Evolutionary conservation across 2,797 vertebrate genomes (phyloP), one percentile per base, ranked within the genome.

Genomic region (Pyrocephalus nanus): DNA sequence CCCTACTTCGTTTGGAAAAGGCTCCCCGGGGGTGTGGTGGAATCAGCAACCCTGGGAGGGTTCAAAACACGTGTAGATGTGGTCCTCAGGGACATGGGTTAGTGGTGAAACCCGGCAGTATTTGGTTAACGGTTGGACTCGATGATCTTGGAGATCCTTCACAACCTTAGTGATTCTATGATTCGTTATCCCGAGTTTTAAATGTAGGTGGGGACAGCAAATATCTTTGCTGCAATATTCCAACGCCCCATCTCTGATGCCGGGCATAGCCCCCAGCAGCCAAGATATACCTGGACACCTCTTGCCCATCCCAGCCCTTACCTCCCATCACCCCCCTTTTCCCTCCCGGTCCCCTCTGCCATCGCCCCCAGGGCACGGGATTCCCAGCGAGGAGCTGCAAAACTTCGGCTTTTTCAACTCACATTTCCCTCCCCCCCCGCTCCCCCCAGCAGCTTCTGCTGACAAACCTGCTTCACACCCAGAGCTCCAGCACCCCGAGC

Each of bases 291-390:
- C 60, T 15, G 53, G 34, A 11, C 50, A 8, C 25, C 73, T 43
- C 43, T 48, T 36, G 29, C 21, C 45, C 40, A 38, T 10, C 23
- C n/a, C 60, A 73, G 9, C 4, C 2, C 34, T 70, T 9, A 14
- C 11, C 38, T 54, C 29, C 21, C 74, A 50, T 43, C 64, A 51
- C 12, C 50, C 50, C n/a, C 2, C 36, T 38, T 18, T 43, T 40
- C 65, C 4, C 3, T 5, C 27, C 38, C 60, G 5, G 11, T 43
- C 26, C 40, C 15, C 50, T 47, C 10, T 7, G 22, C 55, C 51
- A 12, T 14, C 45, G 4, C 34, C 3, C 12, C 26, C 13, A n/a
- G 11, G 11, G 19, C n/a, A 43, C 26, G 5, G 42, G 1, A 3
- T 51, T 72, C 36, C 58, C 71, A 67, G 34, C 2, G 0, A 62